Base-by-base conservation (phyloP, 2,888 invertebrate species). In the Sussaba pulchella region DNA sequence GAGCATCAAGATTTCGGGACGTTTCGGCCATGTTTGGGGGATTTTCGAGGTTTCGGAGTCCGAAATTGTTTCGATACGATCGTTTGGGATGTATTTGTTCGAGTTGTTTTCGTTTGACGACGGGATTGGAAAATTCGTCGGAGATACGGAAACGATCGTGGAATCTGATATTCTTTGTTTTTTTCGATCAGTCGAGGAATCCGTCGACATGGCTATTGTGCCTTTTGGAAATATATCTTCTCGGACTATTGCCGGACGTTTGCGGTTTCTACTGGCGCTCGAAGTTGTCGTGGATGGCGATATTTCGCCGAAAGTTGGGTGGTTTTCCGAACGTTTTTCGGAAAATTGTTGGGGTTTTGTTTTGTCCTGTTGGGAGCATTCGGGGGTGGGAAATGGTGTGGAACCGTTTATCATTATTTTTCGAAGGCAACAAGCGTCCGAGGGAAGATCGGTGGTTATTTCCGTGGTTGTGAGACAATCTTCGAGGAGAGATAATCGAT, bases 211-310 rank as follows among this genome's bases (percentile, higher is more conserved):
- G 0, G 26, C 5, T 43, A 85, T 61, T 6, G 75, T 79, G 14
- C 76, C 82, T 47, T 70, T 77, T 0, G 85, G 76, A 2, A 86
- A 67, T 43, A 84, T 47, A 66, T 70, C 64, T 21, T 84, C 81
- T 0, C 54, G 72, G n/a, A 71, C 79, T 41, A 87, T 84, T 72
- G 63, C 79, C 24, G 84, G 82, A 5, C 52, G 54, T 59, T 63
- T 81, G 12, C 76, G 78, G 14, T 69, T 82, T n/a, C 61, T 39
- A 17, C 19, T 12, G 8, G 54, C 17, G 21, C 10, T 14, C 19
- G 69, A 19, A 9, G 63, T 5, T 8, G 9, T 8, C 6, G 10
- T 57, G 9, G 57, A 31, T 1, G 8, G 9, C 8, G 31, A 57
- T 31, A 10, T 26, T n/a, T 10, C 14, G 5, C 26, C n/a, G 1